Evolutionary conservation across 2,888 invertebrate species (phyloP), one percentile per base, ranked within the genome.

Genomic region (Drosophila meridionalis): DNA sequence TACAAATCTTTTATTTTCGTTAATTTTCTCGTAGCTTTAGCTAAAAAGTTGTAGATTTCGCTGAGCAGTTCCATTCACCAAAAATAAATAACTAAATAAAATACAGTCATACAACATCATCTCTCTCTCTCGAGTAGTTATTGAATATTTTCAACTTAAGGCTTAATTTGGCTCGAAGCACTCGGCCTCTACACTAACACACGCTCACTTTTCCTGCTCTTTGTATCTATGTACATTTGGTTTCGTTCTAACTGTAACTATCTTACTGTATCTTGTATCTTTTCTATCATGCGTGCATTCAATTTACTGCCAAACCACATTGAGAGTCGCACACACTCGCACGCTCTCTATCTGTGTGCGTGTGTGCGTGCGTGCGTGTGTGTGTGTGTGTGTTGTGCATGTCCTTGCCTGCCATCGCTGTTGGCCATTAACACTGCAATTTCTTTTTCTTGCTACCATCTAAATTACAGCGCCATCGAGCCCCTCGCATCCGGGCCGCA

Each of bases 401-500:
- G 67, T 72, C 48, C 56, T 58, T 47, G 43, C 63, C 63, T 66
- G 65, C 61, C 73, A 72, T 42, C 50, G 50, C 75, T 65, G 75
- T 60, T 68, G 59, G 75, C 80, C 79, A 83, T 74, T 87, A 88
- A 87, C 84, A 55, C 57, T 50, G 53, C 65, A 48, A 66, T 69
- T 53, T 67, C 50, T 45, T 32, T 42, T 32, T 50, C 26, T 72
- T 63, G 58, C 75, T 73, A 78, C 76, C 78, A 67, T 80, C 75
- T 83, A 65, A 66, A 77, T 89, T 93, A 78, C 94, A 97, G 98
- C 98, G 61, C 98, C 98, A 36, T 97, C 98, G 76, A 98, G 98
- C 92, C 98, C 98, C 72, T 97, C 98, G 60, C 98, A 98, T 91
- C 97, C 97, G 92, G 95, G 97, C 64, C 95, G 97, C 68, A 95